These are phyloP conservation scores for Corynorhinus townsendii DNA, from an alignment of 2,113 vertebrate genomes.

Conservation along the genomic window DNA sequence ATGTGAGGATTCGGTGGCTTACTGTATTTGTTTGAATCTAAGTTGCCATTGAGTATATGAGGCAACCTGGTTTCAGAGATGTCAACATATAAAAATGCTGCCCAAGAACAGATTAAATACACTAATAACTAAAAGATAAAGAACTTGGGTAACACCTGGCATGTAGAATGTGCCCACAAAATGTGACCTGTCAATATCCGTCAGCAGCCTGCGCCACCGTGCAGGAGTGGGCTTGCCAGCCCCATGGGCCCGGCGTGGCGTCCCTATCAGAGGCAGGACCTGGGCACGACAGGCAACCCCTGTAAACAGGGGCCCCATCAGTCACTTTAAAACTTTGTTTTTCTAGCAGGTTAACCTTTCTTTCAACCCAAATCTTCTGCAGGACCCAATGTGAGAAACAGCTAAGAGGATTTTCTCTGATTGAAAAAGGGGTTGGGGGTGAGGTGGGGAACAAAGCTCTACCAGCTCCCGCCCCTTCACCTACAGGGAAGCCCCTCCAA, in stretches of 20 bases:
- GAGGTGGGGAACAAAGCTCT: not conserved
- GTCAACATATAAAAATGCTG: not conserved
- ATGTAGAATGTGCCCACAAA: not conserved
- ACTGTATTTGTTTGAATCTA: not conserved
- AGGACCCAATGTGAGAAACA: not conserved
- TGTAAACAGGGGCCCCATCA: not conserved
- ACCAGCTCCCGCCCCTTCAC: too few species aligned
- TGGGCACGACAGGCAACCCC: not conserved
- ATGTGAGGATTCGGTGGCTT: not conserved
- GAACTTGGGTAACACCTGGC: not conserved
- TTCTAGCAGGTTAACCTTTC: not conserved
- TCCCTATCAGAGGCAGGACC: not conserved
- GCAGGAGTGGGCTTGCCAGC: not conserved
- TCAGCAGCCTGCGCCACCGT: not conserved
- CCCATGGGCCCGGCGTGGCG: accelerated
- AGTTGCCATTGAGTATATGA: not conserved
- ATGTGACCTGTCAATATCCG: not conserved
- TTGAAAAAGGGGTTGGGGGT: not conserved
- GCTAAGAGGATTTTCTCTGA: not conserved
- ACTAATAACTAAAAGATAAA: not conserved
- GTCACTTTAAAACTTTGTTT: not conserved
- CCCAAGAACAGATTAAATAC: not conserved
- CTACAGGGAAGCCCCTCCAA: not conserved
- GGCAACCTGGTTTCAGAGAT: not conserved
- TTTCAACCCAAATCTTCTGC: not conserved